Evolutionary conservation across 2,113 vertebrate genomes (phyloP).

Genomic region (Agapornis roseicollis): DNA sequence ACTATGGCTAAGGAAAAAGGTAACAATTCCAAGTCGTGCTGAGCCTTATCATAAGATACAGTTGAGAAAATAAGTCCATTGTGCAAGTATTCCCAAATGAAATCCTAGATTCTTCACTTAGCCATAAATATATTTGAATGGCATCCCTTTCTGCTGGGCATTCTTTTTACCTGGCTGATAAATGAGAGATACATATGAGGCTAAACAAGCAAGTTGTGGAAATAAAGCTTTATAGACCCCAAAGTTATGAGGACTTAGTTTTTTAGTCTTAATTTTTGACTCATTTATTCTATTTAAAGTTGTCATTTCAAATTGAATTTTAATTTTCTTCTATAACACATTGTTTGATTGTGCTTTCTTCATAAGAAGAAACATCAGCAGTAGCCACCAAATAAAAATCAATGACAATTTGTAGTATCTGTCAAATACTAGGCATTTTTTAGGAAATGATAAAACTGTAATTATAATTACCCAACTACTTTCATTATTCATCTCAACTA

Average conservation of each 20-base stretch:
- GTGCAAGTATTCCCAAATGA: neutral
- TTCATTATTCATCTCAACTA: neutral
- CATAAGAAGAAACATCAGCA: neutral
- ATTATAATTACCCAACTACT: neutral
- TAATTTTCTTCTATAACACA: neutral
- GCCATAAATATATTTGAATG: neutral
- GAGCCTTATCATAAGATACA: neutral
- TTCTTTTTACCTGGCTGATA: neutral
- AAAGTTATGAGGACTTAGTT: neutral
- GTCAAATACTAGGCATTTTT: neutral
- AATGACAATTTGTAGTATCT: neutral
- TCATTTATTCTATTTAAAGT: neutral
- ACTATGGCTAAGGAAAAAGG: slow-evolving; percentile 43
- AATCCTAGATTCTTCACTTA: neutral
- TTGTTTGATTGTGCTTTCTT: neutral
- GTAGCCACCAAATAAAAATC: neutral
- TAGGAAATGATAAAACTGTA: neutral
- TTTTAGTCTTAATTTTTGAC: neutral
- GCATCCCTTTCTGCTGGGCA: neutral
- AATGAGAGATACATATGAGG: neutral
- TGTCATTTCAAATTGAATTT: neutral
- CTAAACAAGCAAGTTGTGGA: neutral
- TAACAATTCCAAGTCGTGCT: neutral
- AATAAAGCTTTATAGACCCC: neutral
- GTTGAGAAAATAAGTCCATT: neutral